phyloP scores from a whole-genome alignment of 2,888 invertebrate genomes.

The Desoria tigrina region DNA sequence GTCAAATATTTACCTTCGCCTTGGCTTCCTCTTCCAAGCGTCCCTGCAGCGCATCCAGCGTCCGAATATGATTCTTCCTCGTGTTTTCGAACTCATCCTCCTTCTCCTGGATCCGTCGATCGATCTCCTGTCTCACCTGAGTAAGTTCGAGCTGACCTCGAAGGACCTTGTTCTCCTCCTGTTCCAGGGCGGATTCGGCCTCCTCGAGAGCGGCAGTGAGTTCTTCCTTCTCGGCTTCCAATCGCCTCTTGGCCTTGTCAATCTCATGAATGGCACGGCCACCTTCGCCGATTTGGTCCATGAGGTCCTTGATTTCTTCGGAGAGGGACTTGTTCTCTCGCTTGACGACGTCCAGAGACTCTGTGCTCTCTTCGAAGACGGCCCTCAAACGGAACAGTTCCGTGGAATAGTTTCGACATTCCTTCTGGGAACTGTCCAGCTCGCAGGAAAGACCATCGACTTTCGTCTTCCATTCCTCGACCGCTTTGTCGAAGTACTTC shows the following conservation, averaged over 20 bases:
- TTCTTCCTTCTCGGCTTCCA: constrained; percentile 99
- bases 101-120: constrained; percentile 72
- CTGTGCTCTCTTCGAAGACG: constrained; percentile 94
- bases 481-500: constrained; percentile 99
- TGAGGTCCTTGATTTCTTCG: constrained; percentile 97
- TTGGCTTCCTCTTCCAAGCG: constrained; percentile 98
- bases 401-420: constrained; percentile 98
- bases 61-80: constrained; percentile 98
- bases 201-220: constrained; percentile 93
- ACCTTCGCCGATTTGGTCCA: constrained; percentile 96
- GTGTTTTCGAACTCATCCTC: constrained; percentile 97
- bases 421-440: constrained; percentile 97
- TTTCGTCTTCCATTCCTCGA: constrained; percentile 99
- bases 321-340: constrained; percentile 99
- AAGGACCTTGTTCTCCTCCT: constrained; percentile 98
- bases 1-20: too few species aligned
- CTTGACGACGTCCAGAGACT: constrained; percentile 94
- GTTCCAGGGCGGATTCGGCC: constrained; percentile 98
- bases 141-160: constrained; percentile 96
- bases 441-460: constrained; percentile 95
- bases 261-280: constrained; percentile 99
- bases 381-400: constrained; percentile 97
- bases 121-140: constrained; percentile 61
- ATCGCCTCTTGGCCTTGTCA: constrained; percentile 96
- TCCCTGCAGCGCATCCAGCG: constrained; percentile 99